Evolutionary conservation across 2,888 invertebrate species (phyloP).

Genomic region (Tiliacea aurago): DNA sequence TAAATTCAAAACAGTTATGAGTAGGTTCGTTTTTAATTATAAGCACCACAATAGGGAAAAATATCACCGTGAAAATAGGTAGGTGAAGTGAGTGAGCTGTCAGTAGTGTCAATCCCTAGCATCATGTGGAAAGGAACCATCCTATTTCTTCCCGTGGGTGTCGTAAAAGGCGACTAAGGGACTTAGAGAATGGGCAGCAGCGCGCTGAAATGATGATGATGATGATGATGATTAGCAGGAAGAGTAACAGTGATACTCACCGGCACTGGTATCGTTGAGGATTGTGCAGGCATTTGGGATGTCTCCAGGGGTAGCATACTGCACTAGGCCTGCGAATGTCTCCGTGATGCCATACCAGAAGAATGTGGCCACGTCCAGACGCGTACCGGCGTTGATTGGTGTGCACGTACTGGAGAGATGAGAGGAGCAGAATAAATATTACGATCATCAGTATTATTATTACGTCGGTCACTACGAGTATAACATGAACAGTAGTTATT

Average conservation of each 20-base stretch:
- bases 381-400: constrained; percentile 68
- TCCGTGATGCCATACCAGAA: constrained; percentile 84
- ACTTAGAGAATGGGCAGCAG: too few species aligned
- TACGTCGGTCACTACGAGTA: background rate
- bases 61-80: too few species aligned
- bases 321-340: constrained; percentile 82
- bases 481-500: background rate
- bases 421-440: background rate
- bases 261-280: constrained; percentile 69
- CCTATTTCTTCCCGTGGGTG: too few species aligned
- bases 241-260: constrained; percentile 64
- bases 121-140: too few species aligned
- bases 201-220: too few species aligned
- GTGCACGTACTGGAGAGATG: constrained; percentile 79
- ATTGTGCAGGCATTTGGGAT: constrained; percentile 75
- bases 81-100: too few species aligned
- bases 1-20: too few species aligned
- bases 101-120: too few species aligned
- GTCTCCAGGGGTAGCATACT: constrained; percentile 78
- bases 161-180: too few species aligned
- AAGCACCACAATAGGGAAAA: too few species aligned
- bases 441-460: background rate
- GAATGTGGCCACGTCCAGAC: constrained; percentile 83
- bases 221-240: too few species aligned
- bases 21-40: background rate